These are phyloP conservation scores for Cariama cristata DNA, from an alignment of 2,113 vertebrate genomes.

Conservation along the genomic window DNA sequence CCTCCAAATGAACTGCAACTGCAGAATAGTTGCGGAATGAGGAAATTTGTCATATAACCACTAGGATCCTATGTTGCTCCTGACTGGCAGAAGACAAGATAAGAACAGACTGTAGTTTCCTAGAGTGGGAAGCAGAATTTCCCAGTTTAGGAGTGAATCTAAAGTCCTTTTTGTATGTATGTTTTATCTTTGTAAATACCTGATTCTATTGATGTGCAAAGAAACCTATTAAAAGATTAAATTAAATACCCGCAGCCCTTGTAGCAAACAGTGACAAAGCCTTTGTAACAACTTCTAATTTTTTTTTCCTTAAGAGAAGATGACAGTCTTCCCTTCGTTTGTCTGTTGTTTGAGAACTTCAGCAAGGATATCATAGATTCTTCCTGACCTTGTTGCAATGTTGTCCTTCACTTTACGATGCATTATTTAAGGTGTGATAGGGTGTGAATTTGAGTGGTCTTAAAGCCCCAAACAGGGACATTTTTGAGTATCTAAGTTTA, in stretches of 20 bases:
- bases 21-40: constrained; percentile 33
- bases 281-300: neutral
- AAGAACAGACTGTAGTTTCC: constrained; percentile 15
- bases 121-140: neutral
- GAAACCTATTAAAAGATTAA: neutral
- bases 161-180: neutral
- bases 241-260: neutral
- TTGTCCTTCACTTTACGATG: neutral
- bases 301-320: neutral
- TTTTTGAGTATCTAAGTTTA: neutral
- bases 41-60: constrained; percentile 53
- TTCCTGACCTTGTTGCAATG: neutral
- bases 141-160: neutral
- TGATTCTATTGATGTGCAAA: neutral
- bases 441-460: neutral
- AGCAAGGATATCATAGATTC: neutral
- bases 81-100: constrained; percentile 63
- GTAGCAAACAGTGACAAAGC: neutral
- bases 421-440: neutral
- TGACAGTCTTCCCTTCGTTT: neutral
- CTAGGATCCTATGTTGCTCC: constrained; percentile 28
- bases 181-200: neutral
- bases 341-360: neutral
- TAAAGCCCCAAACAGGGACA: neutral
- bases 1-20: constrained; percentile 63